phyloP scores from a whole-genome alignment of 2,888 invertebrate genomes.

The Caenorhabditis macrosperma region DNA sequence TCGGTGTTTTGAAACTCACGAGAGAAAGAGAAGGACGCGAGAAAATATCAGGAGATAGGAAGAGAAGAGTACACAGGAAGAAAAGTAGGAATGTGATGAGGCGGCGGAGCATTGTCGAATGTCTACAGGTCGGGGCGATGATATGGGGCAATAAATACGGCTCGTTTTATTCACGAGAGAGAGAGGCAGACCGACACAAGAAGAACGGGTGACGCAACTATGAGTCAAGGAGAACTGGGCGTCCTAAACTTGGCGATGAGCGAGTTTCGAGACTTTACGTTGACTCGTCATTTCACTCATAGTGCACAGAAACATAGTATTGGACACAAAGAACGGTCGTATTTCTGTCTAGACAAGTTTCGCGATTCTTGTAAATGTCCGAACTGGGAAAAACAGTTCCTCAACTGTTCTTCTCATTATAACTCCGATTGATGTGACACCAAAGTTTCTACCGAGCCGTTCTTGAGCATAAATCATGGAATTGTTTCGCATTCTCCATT shows the following conservation, averaged over 20 bases:
- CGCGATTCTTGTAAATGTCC: no score
- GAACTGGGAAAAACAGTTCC: no score
- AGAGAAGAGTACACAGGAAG: conserved; percentile 12
- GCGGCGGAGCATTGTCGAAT: conserved; percentile 20
- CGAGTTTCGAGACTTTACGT: no score
- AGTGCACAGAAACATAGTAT: no score
- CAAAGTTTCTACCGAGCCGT: conserved; percentile 12
- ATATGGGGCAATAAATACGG: conserved; percentile 27
- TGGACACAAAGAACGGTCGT: no score
- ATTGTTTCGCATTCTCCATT: background rate
- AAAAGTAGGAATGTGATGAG: conserved; percentile 15
- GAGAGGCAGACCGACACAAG: background rate
- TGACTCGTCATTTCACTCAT: no score
- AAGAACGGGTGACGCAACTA: background rate
- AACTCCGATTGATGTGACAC: conserved; percentile 12
- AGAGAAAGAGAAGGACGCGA: background rate
- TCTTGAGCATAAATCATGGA: background rate
- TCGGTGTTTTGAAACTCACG: conserved; percentile 8
- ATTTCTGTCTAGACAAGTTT: no score
- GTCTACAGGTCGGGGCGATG: conserved; percentile 1
- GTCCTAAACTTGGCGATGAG: no score
- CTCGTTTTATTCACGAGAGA: background rate
- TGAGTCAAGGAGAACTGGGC: background rate
- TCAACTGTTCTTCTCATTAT: no score
- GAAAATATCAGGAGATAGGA: conserved; percentile 31